Base-by-base conservation (phyloP, 2,113 vertebrate species). In the Osmerus mordax region DNA sequence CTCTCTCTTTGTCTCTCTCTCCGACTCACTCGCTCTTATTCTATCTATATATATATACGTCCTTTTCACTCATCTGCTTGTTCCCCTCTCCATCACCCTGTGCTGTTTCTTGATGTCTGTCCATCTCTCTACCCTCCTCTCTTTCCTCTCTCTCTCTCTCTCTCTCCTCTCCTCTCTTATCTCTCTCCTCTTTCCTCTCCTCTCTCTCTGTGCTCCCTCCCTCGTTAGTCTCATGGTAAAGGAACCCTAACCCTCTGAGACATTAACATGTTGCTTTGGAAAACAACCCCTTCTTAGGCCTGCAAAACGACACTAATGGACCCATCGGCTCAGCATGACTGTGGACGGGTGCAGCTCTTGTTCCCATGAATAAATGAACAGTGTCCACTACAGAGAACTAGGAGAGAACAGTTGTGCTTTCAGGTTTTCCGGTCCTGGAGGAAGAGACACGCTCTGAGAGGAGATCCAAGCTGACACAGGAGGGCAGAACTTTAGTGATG, bases 201-300 rank as follows among this genome's bases (percentile, higher is more conserved):
- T 51, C 53, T 74, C 25, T 3, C 25, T 28, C 25, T 28, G 25
- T 28, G 3, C 25, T 28, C 25, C 25, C 25, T 28, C 25, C 25
- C 25, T 28, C 3, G 32, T 36, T 6, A 5, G 14, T 28, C 14
- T 28, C 28, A 25, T 65, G 67, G 52, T 71, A 23, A 58, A 67
- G 55, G 62, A 58, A 71, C 66, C 76, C 67, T 23, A 25, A 71
- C 70, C 76, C 67, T 23, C 41, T 25, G 11, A 9, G 21, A 41
- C 51, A 58, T 74, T 67, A 70, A 56, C 23, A 28, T 21, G 47
- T 36, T 60, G 59, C 65, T 69, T 68, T 47, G 62, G 61, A 59
- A 56, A 66, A 47, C 15, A 13, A 47, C 15, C 1, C 32, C 21
- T 21, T 23, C 11, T 3, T 60, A 47, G 41, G 2, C 41, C 9